Percentiles rank a stretch among this genome's conserved stretches.
Evolutionary conservation across 2,113 vertebrate genomes (phyloP).

Genomic region (Poeciliopsis prolifica): DNA sequence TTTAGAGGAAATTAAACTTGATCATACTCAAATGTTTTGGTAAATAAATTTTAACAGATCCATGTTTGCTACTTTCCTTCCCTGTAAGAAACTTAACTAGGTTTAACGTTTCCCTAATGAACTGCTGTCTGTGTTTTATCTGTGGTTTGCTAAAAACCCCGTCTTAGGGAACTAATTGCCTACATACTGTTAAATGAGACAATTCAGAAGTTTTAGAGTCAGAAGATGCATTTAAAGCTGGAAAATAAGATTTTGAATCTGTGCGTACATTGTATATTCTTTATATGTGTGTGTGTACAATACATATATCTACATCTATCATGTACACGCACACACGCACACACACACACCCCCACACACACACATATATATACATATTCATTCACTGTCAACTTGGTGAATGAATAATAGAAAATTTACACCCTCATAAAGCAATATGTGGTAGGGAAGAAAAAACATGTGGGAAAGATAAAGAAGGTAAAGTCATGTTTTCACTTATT

Average conservation of each 20-base stretch:
- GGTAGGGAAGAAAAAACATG: neutral
- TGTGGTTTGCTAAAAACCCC: conserved; percentile 45
- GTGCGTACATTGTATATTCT: too few relatives aligned
- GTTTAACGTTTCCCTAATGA: conserved; percentile 35
- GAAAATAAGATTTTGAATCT: too few relatives aligned
- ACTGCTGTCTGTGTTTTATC: conserved; percentile 54
- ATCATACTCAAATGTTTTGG: conserved; percentile 68
- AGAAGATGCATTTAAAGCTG: neutral
- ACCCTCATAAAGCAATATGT: neutral
- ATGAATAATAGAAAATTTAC: neutral
- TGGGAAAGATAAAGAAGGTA: neutral
- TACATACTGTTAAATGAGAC: conserved; percentile 28
- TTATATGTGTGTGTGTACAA: too few relatives aligned
- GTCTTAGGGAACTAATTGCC: conserved; percentile 25
- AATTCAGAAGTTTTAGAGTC: conserved; percentile 24
- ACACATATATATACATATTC: too few relatives aligned
- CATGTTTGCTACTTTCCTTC: conserved; percentile 26
- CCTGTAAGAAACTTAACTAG: conserved; percentile 31
- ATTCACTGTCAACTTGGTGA: neutral
- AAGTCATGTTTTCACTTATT: too few relatives aligned
- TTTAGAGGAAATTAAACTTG: conserved; percentile 58
- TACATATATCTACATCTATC: too few relatives aligned
- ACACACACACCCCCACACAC: too few relatives aligned
- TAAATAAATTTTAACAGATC: conserved; percentile 65
- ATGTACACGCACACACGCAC: too few relatives aligned